Conservation (phyloP, 2,888 invertebrate genomes). For the Galerucella calmariensis region DNA sequence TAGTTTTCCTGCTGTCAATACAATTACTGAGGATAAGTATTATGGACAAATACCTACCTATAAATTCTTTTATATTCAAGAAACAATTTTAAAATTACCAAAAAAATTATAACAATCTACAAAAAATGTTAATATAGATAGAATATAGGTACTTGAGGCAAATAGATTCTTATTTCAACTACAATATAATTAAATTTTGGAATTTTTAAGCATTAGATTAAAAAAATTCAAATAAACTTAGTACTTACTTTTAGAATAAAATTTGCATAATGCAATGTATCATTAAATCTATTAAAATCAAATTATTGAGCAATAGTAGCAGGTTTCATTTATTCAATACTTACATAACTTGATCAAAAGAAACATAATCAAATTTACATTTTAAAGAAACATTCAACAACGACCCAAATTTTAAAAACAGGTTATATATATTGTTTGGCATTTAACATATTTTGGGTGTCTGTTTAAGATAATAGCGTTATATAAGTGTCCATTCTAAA, state of each 20-base stretch:
- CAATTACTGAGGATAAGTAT: no score
- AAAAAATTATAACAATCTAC: no score
- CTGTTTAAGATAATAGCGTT: background rate
- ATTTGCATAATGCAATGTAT: background rate
- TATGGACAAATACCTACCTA: no score
- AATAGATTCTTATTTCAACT: no score
- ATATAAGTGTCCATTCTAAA: background rate
- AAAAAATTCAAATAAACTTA: background rate
- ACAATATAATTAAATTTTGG: background rate
- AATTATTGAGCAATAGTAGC: background rate
- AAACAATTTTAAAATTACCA: no score
- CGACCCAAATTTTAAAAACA: conserved; percentile 1
- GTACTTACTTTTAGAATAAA: background rate
- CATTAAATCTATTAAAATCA: background rate
- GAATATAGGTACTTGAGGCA: no score
- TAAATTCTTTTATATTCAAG: no score
- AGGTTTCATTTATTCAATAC: background rate
- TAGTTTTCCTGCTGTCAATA: no score
- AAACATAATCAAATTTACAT: background rate
- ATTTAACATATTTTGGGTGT: background rate
- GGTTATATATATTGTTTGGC: background rate
- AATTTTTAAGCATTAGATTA: background rate
- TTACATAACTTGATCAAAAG: background rate
- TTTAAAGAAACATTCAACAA: background rate
- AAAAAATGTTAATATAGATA: no score